Base-by-base conservation (phyloP, 2,888 invertebrate genomes). In the Allacma fusca region DNA sequence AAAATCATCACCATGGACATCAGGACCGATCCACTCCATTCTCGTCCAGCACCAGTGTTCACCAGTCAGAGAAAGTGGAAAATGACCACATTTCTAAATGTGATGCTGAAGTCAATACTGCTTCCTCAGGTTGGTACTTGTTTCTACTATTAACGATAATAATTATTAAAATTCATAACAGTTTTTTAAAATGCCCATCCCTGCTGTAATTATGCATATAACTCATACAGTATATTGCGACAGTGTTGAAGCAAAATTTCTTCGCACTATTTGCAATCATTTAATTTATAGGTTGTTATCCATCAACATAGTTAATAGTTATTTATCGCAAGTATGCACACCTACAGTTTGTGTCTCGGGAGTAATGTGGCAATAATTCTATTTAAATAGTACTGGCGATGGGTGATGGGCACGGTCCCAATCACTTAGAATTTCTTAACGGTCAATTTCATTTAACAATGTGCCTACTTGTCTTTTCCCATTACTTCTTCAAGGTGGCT, bases 71-170 rank as follows among this genome's bases (percentile, higher is more conserved):
- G n/a, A 72, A 73, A 44, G 34, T 71, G 75, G 75, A 78, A 50
- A 76, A 76, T 69, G 78, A 70, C 40, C 70, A 73, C 50, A 40
- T 69, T 40, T 28, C 78, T 9, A 81, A 80, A 50, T 79, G 76
- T 28, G 82, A 82, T 78, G 78, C 82, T 16, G 78, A 80, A 77
- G 80, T 80, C 70, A 82, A 82, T 67, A 65, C 72, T 77, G 74
- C 78, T 43, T 75, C 75, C 67, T 67, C 78, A 80, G 81, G 81
- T 80, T 69, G 59, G 16, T 24, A 16, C 9, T 50, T 28, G n/a
- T 75, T 34, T 34, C n/a, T n/a, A n/a, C n/a, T n/a, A n/a, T n/a
- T n/a, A n/a, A n/a, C n/a, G n/a, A n/a, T n/a, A n/a, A n/a, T n/a
- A n/a, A n/a, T n/a, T 23, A 26, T 26, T 65, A 9, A 40, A 40